Evolutionary conservation across 2,113 vertebrate genomes (phyloP).

Genomic region (Falco punctatus): DNA sequence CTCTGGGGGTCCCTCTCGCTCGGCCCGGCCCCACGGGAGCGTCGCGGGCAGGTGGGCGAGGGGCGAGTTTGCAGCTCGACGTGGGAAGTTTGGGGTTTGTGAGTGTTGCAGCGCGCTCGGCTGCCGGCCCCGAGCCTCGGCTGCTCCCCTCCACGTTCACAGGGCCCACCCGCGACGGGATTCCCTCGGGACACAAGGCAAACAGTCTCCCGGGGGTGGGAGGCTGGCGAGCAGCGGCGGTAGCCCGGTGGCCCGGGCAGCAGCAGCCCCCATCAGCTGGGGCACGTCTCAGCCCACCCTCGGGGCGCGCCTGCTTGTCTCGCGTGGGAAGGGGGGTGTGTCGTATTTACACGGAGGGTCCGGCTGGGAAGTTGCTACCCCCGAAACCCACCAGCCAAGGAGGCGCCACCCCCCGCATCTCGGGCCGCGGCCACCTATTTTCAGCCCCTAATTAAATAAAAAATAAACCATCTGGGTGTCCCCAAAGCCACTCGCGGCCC

Average conservation of each 20-base stretch:
- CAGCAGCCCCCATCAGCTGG: background rate
- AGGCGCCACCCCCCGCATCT: background rate
- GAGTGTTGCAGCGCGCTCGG: background rate
- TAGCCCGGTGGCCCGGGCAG: background rate
- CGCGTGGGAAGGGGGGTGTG: background rate
- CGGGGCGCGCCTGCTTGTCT: background rate
- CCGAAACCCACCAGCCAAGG: background rate
- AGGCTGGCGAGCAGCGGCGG: background rate
- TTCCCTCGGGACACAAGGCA: background rate
- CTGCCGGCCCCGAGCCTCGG: background rate
- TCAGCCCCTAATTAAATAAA: background rate
- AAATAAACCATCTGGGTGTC: too few species aligned
- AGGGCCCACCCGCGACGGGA: background rate
- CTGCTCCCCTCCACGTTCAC: background rate
- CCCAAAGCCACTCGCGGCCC: rapidly evolving
- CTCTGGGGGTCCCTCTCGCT: background rate
- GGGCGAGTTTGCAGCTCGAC: background rate
- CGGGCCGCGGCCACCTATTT: background rate
- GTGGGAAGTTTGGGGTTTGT: background rate
- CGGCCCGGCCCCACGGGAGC: background rate
- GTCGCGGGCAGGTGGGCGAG: background rate
- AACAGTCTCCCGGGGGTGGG: background rate
- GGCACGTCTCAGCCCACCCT: background rate
- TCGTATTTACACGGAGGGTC: background rate
- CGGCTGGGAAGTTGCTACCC: background rate